Evolutionary conservation across 2,797 vertebrate genomes (phyloP), one percentile per base, ranked within the genome.

Genomic region (Pristis pectinata): DNA sequence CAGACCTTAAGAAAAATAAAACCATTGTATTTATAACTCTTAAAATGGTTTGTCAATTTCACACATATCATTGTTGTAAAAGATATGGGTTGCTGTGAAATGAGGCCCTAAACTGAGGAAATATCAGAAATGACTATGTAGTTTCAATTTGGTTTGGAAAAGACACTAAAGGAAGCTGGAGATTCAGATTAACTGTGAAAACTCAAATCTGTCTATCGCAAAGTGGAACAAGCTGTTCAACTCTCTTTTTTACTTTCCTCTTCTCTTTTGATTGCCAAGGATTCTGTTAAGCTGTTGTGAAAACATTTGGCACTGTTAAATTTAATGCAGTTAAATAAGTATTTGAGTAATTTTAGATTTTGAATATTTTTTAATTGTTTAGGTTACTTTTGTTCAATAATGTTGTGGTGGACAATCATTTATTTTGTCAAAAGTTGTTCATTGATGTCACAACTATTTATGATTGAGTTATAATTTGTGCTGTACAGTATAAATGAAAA

Each of bases 161-260:
- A 89, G 59, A 34, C 56, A 61, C 56, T 89, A 61, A 89, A 89
- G 44, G 44, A 64, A 89, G 34, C 34, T 89, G 85, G 34, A 61
- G 56, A 64, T 89, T 89, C 85, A 89, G 17, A 89, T 89, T 89
- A 89, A 89, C 85, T 89, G 85, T 64, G 59, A 89, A 89, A 89
- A 89, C 61, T 64, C 59, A 64, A 89, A 64, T 89, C 56, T 89
- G 85, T 59, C 17, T 89, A 53, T 53, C 49, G 15, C 49, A 56
- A 61, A 89, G 85, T 89, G 34, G 85, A 64, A 64, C 85, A 89
- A 89, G 59, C 85, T 89, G 85, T 89, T 89, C 85, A 89, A 89
- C 56, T 89, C 83, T 34, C 82, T 56, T 61, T 61, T 61, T 89
- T 89, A 64, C 17, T 64, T 89, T 89, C 85, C 34, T 37, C 85